Percentiles rank a stretch among this genome's conserved stretches.
phyloP scores from a whole-genome alignment of 1,140 invertebrate species.

The Leucophenga varia region DNA sequence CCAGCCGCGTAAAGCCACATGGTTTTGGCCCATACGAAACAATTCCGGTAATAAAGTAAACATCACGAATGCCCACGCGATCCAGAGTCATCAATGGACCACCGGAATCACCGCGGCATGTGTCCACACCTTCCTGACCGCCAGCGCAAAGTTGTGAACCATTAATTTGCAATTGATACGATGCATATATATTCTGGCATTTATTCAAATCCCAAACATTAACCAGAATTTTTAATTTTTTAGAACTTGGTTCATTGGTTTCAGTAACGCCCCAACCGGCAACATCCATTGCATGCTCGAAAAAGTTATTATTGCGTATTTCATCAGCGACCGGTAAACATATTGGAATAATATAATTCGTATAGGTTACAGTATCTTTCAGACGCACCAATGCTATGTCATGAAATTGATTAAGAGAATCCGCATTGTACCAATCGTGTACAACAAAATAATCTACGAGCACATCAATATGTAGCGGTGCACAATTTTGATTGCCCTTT shows the following conservation, averaged over 20 bases:
- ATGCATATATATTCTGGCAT: constrained; percentile 30
- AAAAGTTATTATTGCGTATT: constrained; percentile 53
- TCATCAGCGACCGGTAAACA: constrained; percentile 70
- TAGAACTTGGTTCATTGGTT: constrained; percentile 57
- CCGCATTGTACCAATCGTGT: constrained; percentile 67
- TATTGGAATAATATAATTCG: constrained; percentile 73
- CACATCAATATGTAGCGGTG: constrained; percentile 62
- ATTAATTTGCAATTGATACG: constrained; percentile 42
- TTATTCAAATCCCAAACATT: constrained; percentile 27
- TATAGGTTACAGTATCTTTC: constrained; percentile 60
- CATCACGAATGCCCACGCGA: constrained; percentile 12
- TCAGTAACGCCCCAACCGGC: constrained; percentile 83
- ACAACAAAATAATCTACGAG: constrained; percentile 63
- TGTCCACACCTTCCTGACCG: constrained; percentile 64
- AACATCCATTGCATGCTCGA: constrained; percentile 63
- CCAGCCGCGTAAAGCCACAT: constrained; percentile 68
- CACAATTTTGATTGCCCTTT: constrained; percentile 53
- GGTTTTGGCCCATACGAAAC: constrained; percentile 75
- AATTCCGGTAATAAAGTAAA: constrained; percentile 62
- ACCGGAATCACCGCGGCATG: constrained; percentile 72
- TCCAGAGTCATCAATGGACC: constrained; percentile 63
- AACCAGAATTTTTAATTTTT: constrained; percentile 35
- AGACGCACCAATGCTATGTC: constrained; percentile 78
- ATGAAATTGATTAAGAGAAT: constrained; percentile 62
- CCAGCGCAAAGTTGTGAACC: constrained; percentile 65